Evolutionary conservation across 2,797 vertebrate species (phyloP), one percentile per base, ranked within the genome.

Genomic region (Gymnopithys bicolor): DNA sequence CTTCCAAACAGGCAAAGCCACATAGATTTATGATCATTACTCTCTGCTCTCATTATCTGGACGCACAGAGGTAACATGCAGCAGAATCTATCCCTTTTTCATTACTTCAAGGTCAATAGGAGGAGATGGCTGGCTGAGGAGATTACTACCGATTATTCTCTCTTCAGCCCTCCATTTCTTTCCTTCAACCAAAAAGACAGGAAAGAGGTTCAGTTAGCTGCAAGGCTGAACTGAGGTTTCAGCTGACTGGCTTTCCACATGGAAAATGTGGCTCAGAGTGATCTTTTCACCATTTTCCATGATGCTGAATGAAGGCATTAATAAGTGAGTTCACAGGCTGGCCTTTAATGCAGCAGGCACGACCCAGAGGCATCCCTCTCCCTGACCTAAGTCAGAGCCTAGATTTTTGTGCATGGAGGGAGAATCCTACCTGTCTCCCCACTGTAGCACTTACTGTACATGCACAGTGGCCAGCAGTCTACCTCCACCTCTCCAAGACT

Each of bases 41-140:
- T 84, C 64, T 92, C 58, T 7, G 11, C 32, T 89, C 43, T 84
- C 73, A 55, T 80, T 87, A 87, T 85, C 49, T 66, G 46, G 23
- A 87, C 22, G 13, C 35, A 41, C 21, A 87, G 53, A 69, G 43
- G 68, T 87, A 91, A 67, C 12, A 6, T 2, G 30, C 33, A 86
- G 49, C 76, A 84, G 79, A 90, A 88, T 79, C 69, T 43, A 67
- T 18, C 51, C 55, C 63, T 70, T 82, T 93, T 90, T 88, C 74
- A 88, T 91, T 91, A 59, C 23, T 82, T 69, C 85, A 86, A 84
- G 87, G 95, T 94, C 89, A 95, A 55, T 2, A 93, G 73, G 78
- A 90, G 62, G 64, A 90, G 84, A 68, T 1, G 12, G 74, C 75
- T 93, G 59, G 45, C 75, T 66, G 78, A 85, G 78, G 49, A 68